Conservation (phyloP, 2,797 vertebrate species). For the Zenarchopterus dispar region DNA sequence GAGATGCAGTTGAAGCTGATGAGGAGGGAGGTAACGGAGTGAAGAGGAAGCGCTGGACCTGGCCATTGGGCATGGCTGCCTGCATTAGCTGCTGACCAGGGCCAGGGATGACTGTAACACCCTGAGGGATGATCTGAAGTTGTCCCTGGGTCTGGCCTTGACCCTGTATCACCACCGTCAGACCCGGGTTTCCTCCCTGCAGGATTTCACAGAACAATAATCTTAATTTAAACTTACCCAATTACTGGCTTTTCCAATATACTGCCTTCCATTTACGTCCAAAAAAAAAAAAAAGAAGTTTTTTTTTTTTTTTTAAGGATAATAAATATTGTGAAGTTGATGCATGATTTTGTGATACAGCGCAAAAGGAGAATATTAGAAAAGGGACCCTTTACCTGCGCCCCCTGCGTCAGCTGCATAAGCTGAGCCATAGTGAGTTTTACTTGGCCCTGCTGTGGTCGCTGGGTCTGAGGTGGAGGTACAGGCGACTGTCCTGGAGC, state of each 20-base stretch:
- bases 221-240: background rate
- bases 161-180: conserved; percentile 98
- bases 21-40: conserved; percentile 85
- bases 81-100: conserved; percentile 99
- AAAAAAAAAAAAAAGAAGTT: too few species aligned
- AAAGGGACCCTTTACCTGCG: conserved; percentile 83
- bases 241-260: too few species aligned
- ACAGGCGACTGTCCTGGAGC: conserved; percentile 57
- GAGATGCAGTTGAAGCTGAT: conserved; percentile 27
- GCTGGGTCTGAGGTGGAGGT: conserved; percentile 63
- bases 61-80: conserved; percentile 98
- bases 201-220: conserved; percentile 12
- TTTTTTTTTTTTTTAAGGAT: too few species aligned
- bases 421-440: conserved; percentile 98
- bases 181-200: conserved; percentile 93
- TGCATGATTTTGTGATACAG: background rate
- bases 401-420: conserved; percentile 93
- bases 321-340: too few species aligned
- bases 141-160: conserved; percentile 98
- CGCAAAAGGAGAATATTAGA: background rate
- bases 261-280: too few species aligned
- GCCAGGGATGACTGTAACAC: conserved; percentile 92
- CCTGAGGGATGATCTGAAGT: conserved; percentile 95
- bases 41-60: conserved; percentile 97
- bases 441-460: conserved; percentile 96